Evolutionary conservation across 37 sponge, comb jelly and placozoan genomes (phyloP).

Genomic region (Tethya wilhelma): DNA sequence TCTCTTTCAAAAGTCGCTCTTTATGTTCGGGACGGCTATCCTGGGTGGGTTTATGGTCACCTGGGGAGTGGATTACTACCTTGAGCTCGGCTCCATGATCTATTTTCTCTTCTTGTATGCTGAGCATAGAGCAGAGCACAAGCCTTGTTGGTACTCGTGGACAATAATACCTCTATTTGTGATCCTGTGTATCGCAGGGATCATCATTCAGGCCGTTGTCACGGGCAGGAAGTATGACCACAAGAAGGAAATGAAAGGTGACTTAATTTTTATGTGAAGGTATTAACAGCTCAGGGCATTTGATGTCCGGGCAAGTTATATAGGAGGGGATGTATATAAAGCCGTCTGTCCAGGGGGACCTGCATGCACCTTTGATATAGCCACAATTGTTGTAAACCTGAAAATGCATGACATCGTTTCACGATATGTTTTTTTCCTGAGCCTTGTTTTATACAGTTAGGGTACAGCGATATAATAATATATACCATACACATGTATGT

Average conservation of each 20-base stretch:
- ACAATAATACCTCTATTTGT: conserved; percentile 33
- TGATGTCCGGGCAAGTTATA: too few relatives aligned
- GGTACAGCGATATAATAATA: too few relatives aligned
- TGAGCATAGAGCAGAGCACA: conserved; percentile 22
- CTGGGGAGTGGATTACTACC: conserved; percentile 54
- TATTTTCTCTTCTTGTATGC: conserved; percentile 55
- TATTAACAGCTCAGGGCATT: too few relatives aligned
- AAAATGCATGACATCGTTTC: too few relatives aligned
- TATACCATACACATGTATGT: too few relatives aligned
- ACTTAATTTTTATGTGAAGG: too few relatives aligned
- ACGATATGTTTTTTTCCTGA: too few relatives aligned
- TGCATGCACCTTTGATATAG: too few relatives aligned
- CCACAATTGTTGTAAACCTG: too few relatives aligned
- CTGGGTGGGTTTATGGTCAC: conserved; percentile 42
- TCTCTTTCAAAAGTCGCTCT: conserved; percentile 62
- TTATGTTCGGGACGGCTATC: conserved; percentile 49
- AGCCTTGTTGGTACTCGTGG: conserved; percentile 72
- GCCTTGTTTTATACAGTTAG: too few relatives aligned
- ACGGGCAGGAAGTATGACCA: conserved; percentile 72
- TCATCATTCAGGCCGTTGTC: conserved; percentile 46
- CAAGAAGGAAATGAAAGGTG: conserved; percentile 52
- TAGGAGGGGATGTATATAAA: too few relatives aligned
- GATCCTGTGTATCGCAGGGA: conserved; percentile 10
- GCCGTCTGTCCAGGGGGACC: too few relatives aligned
- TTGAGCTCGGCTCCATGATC: conserved; percentile 59